These are phyloP conservation scores for Pangasianodon gigas DNA, from an alignment of 2,113 vertebrate species.

Conservation along the genomic window DNA sequence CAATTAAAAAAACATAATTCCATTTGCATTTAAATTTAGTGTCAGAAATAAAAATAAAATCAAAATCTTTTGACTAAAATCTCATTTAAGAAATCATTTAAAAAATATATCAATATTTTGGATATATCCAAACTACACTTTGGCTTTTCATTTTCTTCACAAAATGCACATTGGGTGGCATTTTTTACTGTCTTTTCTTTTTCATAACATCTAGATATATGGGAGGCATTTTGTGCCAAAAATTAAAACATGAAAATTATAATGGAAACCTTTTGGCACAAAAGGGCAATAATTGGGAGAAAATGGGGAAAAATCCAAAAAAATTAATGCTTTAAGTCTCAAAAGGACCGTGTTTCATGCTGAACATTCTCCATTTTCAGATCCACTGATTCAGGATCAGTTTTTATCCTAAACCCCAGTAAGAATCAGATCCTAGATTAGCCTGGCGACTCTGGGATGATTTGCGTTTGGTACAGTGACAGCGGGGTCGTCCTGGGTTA, in stretches of 20 bases:
- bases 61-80: neutral
- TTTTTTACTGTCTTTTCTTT: no score
- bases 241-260: no score
- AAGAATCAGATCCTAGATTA: neutral
- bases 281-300: no score
- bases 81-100: no score
- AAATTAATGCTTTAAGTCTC: no score
- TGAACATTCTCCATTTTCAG: neutral
- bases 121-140: neutral
- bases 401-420: neutral
- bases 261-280: neutral
- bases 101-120: neutral
- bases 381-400: neutral
- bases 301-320: no score
- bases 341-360: no score
- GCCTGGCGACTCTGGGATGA: conserved; percentile 2
- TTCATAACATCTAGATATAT: no score
- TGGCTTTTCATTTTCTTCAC: no score
- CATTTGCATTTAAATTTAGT: neutral
- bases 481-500: neutral
- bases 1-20: neutral
- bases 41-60: no score
- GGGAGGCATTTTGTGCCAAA: no score
- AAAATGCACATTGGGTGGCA: no score
- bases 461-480: conserved; percentile 28